Conservation (phyloP, 2,113 vertebrate genomes). For the Platycercus adscitus region DNA sequence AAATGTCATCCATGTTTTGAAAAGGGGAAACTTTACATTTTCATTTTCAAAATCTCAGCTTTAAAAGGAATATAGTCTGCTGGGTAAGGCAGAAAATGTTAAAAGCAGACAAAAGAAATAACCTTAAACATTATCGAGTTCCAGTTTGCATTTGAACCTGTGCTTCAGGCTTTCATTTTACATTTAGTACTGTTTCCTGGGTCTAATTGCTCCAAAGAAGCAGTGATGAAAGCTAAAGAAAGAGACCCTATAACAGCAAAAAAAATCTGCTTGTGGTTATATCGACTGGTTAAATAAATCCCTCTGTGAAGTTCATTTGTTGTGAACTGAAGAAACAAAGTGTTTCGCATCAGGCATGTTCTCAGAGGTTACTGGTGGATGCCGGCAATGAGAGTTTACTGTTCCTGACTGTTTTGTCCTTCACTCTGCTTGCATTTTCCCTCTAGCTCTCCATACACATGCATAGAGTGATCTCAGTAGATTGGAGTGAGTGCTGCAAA, state of each 20-base stretch:
- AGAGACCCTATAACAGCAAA: neutral
- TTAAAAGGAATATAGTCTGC: neutral
- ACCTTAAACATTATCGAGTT: neutral
- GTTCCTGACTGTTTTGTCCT: neutral
- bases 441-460: neutral
- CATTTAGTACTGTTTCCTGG: neutral
- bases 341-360: neutral
- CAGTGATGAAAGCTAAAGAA: neutral
- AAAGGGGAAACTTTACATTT: slow-evolving; percentile 30
- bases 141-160: slow-evolving; percentile 14
- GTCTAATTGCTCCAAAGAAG: slow-evolving; percentile 37
- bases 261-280: neutral
- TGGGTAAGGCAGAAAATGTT: slow-evolving; percentile 30
- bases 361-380: neutral
- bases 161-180: slow-evolving; percentile 28
- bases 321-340: neutral
- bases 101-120: slow-evolving; percentile 46
- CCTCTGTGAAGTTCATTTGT: neutral
- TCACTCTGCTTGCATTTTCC: neutral
- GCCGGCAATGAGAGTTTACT: neutral
- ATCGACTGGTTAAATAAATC: neutral
- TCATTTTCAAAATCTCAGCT: slow-evolving; percentile 28
- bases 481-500: neutral
- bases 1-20: slow-evolving; percentile 38
- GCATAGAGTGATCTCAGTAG: neutral